Percentiles rank a stretch among this genome's conserved stretches.
These are phyloP conservation scores for Sebastolobus altivelis DNA, from an alignment of 2,797 vertebrate genomes.

Conservation along the genomic window DNA sequence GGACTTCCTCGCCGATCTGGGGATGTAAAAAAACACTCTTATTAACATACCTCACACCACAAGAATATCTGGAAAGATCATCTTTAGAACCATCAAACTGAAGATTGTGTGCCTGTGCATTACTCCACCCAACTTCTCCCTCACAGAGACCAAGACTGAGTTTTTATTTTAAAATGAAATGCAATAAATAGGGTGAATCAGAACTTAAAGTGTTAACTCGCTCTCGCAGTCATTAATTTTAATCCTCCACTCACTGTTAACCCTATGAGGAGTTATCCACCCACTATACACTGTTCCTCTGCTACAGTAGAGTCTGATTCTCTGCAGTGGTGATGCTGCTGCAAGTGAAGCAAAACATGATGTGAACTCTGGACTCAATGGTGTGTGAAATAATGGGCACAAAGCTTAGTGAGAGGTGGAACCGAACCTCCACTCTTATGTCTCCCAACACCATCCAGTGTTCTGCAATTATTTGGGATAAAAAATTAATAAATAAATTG, in stretches of 20 bases:
- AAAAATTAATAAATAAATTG: neutral
- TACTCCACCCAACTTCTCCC: neutral
- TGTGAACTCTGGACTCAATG: neutral
- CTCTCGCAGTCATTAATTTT: conserved; percentile 13
- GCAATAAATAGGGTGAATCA: neutral
- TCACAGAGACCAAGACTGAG: neutral
- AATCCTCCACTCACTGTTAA: conserved; percentile 27
- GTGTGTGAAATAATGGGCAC: conserved; percentile 6
- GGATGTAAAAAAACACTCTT: too few relatives aligned
- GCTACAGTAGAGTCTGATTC: conserved; percentile 11
- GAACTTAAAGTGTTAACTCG: neutral
- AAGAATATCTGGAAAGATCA: too few relatives aligned
- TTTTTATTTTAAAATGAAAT: neutral
- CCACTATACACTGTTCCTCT: conserved; percentile 11
- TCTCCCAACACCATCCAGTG: neutral
- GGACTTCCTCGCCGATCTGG: too few relatives aligned
- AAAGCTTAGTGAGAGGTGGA: neutral
- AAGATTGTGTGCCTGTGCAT: too few relatives aligned
- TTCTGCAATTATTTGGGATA: neutral
- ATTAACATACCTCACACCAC: too few relatives aligned
- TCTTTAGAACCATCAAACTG: too few relatives aligned
- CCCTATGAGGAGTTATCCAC: conserved; percentile 18
- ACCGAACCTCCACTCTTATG: neutral
- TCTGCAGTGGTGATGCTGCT: conserved; percentile 2
- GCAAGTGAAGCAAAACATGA: conserved; percentile 5